These are phyloP conservation scores for Myopa tessellatipennis DNA, from an alignment of 2,888 invertebrate species.

Conservation along the genomic window DNA sequence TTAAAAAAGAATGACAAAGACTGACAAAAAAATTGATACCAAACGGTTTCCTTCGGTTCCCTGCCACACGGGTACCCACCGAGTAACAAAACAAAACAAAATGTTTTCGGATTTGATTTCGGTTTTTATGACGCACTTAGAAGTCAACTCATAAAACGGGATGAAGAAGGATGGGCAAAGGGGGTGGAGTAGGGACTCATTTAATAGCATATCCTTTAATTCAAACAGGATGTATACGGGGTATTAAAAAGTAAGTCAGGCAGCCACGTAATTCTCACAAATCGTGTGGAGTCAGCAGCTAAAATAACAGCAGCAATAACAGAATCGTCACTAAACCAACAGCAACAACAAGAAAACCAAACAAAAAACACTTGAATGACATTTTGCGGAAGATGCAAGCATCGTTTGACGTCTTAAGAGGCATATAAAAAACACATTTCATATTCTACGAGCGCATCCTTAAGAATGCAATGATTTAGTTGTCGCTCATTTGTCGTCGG, in stretches of 20 bases:
- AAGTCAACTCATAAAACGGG: not conserved
- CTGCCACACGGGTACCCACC: no score
- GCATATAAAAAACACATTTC: constrained; percentile 32
- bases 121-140: constrained; percentile 4
- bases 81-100: no score
- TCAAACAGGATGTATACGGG: constrained; percentile 19
- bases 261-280: constrained; percentile 16
- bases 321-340: not conserved
- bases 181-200: not conserved
- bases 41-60: no score
- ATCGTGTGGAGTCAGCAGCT: constrained; percentile 9
- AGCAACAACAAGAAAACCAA: constrained; percentile 12
- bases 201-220: constrained; percentile 30
- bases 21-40: no score
- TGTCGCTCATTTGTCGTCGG: constrained; percentile 28
- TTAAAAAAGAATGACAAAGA: no score
- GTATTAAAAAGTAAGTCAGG: constrained; percentile 14
- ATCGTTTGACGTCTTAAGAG: constrained; percentile 36
- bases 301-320: constrained; percentile 22
- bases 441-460: constrained; percentile 14
- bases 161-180: not conserved
- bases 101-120: no score
- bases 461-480: constrained; percentile 31
- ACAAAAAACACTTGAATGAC: constrained; percentile 20
- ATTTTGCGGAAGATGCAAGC: constrained; percentile 29